Conservation (phyloP, 1,140 invertebrate species). For the Belonocnema kinseyi region DNA sequence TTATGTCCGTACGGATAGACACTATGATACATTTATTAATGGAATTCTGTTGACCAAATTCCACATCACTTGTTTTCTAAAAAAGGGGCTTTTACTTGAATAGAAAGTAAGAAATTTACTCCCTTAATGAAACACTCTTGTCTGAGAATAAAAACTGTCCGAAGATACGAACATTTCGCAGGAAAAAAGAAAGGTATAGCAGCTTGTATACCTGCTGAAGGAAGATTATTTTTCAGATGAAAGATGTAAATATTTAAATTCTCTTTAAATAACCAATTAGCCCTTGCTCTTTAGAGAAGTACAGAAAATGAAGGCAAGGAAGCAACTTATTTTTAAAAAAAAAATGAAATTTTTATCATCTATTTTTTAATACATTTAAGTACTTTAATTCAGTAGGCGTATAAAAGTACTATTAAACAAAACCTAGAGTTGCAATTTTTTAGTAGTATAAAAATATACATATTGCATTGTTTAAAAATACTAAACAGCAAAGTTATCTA, state of each 20-base stretch:
- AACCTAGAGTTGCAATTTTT: too few species aligned
- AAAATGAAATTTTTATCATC: slow-evolving; percentile 6
- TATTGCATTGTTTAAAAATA: too few species aligned
- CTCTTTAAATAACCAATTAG: slow-evolving; percentile 7
- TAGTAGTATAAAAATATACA: too few species aligned
- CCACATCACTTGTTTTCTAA: neutral
- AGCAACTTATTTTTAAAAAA: slow-evolving; percentile 16
- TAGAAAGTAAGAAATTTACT: neutral
- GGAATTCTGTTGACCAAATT: neutral
- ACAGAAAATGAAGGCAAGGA: neutral
- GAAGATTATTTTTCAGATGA: neutral
- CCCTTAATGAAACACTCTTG: slow-evolving; percentile 9
- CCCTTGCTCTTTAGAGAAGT: neutral
- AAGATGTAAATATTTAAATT: slow-evolving; percentile 15
- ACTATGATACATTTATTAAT: neutral
- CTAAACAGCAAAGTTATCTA: too few species aligned
- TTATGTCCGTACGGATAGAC: neutral
- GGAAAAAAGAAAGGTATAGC: neutral
- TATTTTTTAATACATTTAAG: neutral
- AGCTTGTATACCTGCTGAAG: slow-evolving; percentile 16
- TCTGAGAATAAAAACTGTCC: neutral
- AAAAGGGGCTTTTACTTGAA: neutral
- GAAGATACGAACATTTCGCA: neutral
- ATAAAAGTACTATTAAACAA: too few species aligned
- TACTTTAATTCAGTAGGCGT: neutral